These are phyloP conservation scores for Pangasius krempfi DNA, from an alignment of 2,797 vertebrate species.

Conservation along the genomic window DNA sequence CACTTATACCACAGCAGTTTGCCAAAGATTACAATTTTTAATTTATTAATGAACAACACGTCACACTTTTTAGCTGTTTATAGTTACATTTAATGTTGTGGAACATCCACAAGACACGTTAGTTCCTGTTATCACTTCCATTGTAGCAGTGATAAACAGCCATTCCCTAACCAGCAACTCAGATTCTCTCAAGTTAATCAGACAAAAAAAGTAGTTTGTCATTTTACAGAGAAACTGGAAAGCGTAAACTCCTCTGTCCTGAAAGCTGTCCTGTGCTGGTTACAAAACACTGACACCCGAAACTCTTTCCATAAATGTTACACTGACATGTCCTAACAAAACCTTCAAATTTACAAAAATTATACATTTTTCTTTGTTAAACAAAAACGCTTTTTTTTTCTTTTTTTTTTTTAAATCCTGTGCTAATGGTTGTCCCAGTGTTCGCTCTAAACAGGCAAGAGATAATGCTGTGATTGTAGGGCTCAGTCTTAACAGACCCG, in stretches of 20 bases:
- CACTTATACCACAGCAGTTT: background rate
- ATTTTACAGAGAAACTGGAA: background rate
- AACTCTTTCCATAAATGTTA: background rate
- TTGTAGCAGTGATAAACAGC: background rate
- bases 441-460: background rate
- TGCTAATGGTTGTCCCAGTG: background rate
- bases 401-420: background rate
- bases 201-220: background rate
- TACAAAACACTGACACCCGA: background rate
- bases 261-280: background rate
- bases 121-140: background rate
- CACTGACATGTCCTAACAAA: background rate
- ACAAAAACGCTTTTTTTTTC: background rate
- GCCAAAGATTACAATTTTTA: background rate
- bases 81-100: background rate
- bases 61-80: background rate
- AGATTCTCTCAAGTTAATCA: background rate
- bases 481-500: constrained; percentile 13
- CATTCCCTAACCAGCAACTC: background rate
- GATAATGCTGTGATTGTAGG: constrained; percentile 15
- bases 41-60: constrained; percentile 27
- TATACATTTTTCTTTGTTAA: background rate
- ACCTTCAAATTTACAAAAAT: background rate
- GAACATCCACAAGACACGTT: background rate
- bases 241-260: background rate